phyloP scores from a whole-genome alignment of 2,113 vertebrate genomes.

The Gasterosteus nipponicus region DNA sequence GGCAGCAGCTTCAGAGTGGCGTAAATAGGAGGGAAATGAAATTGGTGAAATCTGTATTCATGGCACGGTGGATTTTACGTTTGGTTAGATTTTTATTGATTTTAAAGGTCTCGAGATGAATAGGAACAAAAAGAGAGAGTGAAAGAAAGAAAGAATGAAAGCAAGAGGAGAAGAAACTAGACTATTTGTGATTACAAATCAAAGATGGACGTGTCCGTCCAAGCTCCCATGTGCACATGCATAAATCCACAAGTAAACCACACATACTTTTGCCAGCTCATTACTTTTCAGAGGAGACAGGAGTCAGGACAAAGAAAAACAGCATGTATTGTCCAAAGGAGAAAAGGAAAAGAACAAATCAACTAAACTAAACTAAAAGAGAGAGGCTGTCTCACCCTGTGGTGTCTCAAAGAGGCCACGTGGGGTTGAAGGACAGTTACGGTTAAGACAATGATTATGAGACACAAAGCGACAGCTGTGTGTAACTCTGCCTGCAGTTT shows the following conservation, averaged over 20 bases:
- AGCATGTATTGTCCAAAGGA: slow-evolving; percentile 36
- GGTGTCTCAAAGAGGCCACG: slow-evolving; percentile 41
- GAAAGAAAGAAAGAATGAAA: not conserved
- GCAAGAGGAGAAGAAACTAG: not conserved
- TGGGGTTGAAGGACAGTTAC: slow-evolving; percentile 59
- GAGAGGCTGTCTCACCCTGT: slow-evolving; percentile 25
- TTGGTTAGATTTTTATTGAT: slow-evolving; percentile 70
- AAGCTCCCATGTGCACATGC: not conserved
- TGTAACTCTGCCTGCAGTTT: slow-evolving; percentile 27
- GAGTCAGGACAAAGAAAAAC: not conserved
- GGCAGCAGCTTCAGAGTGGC: slow-evolving; percentile 56
- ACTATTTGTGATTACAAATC: slow-evolving; percentile 13
- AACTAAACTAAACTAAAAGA: slow-evolving; percentile 30
- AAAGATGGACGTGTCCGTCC: slow-evolving; percentile 1
- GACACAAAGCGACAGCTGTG: slow-evolving; percentile 67
- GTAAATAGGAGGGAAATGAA: slow-evolving; percentile 70
- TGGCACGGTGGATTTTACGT: slow-evolving; percentile 53
- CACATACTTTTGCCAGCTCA: not conserved
- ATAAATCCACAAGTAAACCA: slow-evolving; percentile 5
- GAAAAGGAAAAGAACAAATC: slow-evolving; percentile 34
- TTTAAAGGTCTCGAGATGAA: slow-evolving; percentile 62
- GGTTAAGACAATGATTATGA: slow-evolving; percentile 67
- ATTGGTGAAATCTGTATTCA: slow-evolving; percentile 70
- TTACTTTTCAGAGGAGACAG: slow-evolving; percentile 17
- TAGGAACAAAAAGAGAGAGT: not conserved